Conservation (phyloP, 2,113 vertebrate species). For the Protobothrops flavoviridis region DNA sequence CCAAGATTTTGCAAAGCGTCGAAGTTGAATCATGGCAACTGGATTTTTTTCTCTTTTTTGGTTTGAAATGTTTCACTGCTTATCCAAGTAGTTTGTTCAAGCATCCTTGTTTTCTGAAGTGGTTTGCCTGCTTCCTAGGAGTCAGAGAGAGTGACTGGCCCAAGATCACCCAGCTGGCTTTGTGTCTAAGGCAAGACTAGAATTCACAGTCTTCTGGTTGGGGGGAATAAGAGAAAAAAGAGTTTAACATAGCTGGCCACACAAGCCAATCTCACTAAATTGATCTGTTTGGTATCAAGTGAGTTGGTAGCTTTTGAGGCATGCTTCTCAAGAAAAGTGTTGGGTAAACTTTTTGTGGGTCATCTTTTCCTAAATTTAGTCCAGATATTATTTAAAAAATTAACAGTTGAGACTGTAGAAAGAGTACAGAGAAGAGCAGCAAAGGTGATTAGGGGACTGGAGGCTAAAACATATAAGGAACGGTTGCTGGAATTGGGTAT, state of each 20-base stretch:
- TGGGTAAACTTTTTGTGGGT: no score
- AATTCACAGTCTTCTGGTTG: neutral
- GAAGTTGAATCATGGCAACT: no score
- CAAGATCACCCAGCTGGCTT: neutral
- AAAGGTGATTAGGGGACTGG: no score
- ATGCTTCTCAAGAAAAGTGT: neutral
- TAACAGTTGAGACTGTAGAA: no score
- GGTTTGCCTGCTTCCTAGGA: neutral
- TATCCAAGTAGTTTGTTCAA: no score
- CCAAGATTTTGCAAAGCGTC: neutral
- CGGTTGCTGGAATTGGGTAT: no score
- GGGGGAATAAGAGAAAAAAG: neutral
- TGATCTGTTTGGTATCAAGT: neutral
- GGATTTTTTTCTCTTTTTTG: no score
- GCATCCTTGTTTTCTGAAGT: neutral
- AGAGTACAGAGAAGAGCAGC: no score
- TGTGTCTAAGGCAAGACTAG: neutral
- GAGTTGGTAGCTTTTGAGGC: neutral
- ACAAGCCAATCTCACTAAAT: neutral
- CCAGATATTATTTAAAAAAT: neutral
- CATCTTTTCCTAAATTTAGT: neutral
- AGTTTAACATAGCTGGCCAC: neutral
- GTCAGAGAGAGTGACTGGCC: neutral
- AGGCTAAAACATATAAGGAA: no score
- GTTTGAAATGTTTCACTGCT: no score